phyloP scores from a whole-genome alignment of 2,888 invertebrate genomes.

The Erpobdella octoculata region DNA sequence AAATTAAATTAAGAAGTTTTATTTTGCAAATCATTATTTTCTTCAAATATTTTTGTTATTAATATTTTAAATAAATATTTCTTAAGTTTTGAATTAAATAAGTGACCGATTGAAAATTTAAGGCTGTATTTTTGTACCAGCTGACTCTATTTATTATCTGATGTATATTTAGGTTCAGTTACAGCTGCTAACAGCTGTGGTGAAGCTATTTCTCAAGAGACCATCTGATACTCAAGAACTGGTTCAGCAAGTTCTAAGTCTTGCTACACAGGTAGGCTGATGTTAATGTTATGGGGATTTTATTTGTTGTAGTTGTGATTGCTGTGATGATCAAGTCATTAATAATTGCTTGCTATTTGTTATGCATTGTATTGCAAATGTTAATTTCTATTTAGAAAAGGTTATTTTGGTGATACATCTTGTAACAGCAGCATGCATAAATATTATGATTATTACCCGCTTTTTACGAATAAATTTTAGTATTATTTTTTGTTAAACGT shows the following conservation, averaged over 20 bases:
- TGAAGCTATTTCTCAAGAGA: slow-evolving; percentile 92
- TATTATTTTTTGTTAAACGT: too few species aligned
- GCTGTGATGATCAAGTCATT: too few species aligned
- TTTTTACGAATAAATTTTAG: too few species aligned
- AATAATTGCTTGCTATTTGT: too few species aligned
- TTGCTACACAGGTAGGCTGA: slow-evolving; percentile 53
- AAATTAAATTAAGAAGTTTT: background rate
- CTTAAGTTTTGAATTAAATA: background rate
- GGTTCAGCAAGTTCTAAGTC: slow-evolving; percentile 73
- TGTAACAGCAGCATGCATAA: too few species aligned
- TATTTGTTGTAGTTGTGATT: too few species aligned
- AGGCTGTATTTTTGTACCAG: too few species aligned
- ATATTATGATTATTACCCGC: too few species aligned
- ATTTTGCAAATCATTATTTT: background rate
- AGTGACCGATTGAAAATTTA: background rate
- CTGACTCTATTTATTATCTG: background rate
- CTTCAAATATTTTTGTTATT: background rate
- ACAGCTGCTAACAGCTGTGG: slow-evolving; percentile 91
- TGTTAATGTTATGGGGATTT: background rate
- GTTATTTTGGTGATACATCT: too few species aligned
- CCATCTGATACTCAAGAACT: slow-evolving; percentile 96
- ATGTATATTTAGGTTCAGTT: slow-evolving; percentile 62
- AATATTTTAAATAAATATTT: background rate
- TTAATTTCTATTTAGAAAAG: too few species aligned
- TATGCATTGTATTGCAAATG: too few species aligned